Percentiles rank a stretch among this genome's conserved stretches.
phyloP scores from a whole-genome alignment of 2,113 vertebrate genomes.

The Strigops habroptila region DNA sequence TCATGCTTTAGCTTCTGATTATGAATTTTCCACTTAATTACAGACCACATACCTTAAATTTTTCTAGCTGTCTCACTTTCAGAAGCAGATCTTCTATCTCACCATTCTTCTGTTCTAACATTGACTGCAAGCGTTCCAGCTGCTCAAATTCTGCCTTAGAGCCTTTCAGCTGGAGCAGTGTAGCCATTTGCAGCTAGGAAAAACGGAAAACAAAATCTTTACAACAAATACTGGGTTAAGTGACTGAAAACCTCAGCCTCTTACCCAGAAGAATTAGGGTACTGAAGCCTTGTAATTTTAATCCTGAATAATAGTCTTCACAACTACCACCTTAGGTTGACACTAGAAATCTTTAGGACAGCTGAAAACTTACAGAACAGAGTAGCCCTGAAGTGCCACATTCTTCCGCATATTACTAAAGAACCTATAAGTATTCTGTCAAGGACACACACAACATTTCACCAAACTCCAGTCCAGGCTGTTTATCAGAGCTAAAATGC shows the following conservation, averaged over 20 bases:
- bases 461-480: background rate
- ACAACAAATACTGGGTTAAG: background rate
- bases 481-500: background rate
- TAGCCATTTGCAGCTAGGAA: constrained; percentile 87
- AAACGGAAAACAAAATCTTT: background rate
- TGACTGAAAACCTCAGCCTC: background rate
- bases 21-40: background rate
- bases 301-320: background rate
- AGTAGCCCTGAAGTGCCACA: background rate
- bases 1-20: background rate
- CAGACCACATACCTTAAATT: constrained; percentile 77
- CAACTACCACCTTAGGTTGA: background rate
- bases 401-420: background rate
- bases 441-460: background rate
- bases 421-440: background rate
- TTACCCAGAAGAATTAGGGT: background rate
- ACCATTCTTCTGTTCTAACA: constrained; percentile 89
- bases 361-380: background rate
- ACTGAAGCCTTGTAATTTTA: background rate
- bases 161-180: constrained; percentile 89
- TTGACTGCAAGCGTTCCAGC: constrained; percentile 87
- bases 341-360: background rate
- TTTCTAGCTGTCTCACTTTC: constrained; percentile 87
- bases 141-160: constrained; percentile 87
- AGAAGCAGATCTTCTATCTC: constrained; percentile 88